Base-by-base conservation (phyloP, 2,113 vertebrate genomes). In the Arvicanthis niloticus region DNA sequence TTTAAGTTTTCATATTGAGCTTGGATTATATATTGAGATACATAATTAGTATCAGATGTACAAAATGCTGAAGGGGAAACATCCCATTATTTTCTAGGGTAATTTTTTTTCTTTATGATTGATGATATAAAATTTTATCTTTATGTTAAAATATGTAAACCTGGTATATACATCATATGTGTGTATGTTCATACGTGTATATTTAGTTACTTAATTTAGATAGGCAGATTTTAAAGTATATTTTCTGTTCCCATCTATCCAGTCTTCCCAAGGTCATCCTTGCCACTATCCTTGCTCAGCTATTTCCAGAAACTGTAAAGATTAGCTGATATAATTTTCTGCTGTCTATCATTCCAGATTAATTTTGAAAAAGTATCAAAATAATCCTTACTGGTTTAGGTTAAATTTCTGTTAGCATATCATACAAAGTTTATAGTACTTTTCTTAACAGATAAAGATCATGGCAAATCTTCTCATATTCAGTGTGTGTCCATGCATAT, bases 51-150 rank as follows among this genome's bases (percentile, higher is more conserved):
- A 1, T 75, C 53, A 56, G 53, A 78, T 42, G 12, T 7, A 89
- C 0, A 81, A 15, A 84, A 67, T 82, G 34, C 34, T 85, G 29
- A 45, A 65, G 26, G 16, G 11, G 93, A 37, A 90, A 45, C 19
- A 58, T 8, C 42, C 1, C 34, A 48, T 72, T 51, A 81, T 22
- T 72, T 77, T 67, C 13, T 56, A 82, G 15, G n/a, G 3, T 51
- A 34, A 68, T n/a, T 11, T 5, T 93, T 91, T 89, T 87, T 93
- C 78, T 82, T 96, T 21, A 53, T 45, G 17, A 40, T 34, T 72
- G 72, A 31, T 6, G 26, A 88, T 24, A 70, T 68, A 73, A 93
- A 91, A 94, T 37, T 24, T 60, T 85, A 70, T 26, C 13, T 85
- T 86, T 34, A 13, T n/a, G 45, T 91, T 90, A 80, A 93, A 87